These are phyloP conservation scores for Uropsilus gracilis DNA, from an alignment of 2,113 vertebrate species.

Conservation along the genomic window DNA sequence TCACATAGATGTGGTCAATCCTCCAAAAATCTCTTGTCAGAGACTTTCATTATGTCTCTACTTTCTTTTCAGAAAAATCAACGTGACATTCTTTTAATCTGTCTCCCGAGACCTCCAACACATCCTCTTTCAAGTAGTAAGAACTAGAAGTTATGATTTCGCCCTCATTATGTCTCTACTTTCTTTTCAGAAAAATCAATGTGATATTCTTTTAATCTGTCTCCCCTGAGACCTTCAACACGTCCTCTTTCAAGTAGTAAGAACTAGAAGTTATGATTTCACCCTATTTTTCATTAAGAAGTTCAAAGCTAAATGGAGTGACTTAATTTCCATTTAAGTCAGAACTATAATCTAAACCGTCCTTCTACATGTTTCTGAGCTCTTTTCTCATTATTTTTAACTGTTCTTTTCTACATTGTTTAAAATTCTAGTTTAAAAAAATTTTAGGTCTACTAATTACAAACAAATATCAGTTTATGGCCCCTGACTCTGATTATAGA, in stretches of 20 bases:
- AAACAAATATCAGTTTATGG: conserved; percentile 16
- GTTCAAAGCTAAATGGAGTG: neutral
- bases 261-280: neutral
- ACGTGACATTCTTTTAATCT: conserved; percentile 14
- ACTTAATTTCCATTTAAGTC: neutral
- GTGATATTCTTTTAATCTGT: neutral
- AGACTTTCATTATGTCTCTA: neutral
- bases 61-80: conserved; percentile 2
- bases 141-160: neutral
- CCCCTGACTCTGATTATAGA: conserved; percentile 28
- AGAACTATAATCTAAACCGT: neutral
- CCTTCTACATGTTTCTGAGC: neutral
- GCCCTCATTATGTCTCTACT: too few species aligned
- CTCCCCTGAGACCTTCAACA: neutral
- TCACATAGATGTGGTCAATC: neutral
- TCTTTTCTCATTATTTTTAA: conserved; percentile 28
- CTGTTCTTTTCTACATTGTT: neutral
- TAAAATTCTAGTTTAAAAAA: too few species aligned
- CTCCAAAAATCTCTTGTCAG: neutral
- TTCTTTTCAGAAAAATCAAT: conserved; percentile 13
- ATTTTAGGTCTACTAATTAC: conserved; percentile 34
- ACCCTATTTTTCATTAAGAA: neutral
- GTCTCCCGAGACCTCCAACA: neutral
- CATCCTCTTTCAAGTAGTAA: neutral
- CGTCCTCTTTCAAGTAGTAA: neutral